phyloP scores from a whole-genome alignment of 2,888 invertebrate genomes.

The Eulithis prunata region DNA sequence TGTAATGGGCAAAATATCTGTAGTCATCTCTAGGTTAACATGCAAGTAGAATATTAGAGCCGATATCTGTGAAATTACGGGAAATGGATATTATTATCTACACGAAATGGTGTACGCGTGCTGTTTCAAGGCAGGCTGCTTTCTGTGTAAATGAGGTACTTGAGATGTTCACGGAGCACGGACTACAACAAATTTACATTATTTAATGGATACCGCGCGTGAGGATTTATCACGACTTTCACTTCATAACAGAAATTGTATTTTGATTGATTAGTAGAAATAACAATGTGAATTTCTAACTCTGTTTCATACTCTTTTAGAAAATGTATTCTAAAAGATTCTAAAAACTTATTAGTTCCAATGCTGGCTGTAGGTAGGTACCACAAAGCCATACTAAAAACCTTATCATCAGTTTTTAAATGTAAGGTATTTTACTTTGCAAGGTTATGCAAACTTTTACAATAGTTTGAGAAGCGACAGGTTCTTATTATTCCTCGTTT shows the following conservation, averaged over 20 bases:
- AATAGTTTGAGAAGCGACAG: conserved; percentile 21
- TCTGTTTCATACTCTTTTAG: background rate
- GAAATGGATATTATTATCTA: no score
- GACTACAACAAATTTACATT: conserved; percentile 84
- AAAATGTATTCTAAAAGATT: no score
- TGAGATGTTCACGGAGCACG: conserved; percentile 65
- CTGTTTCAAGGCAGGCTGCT: conserved; percentile 1
- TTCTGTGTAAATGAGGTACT: conserved; percentile 23
- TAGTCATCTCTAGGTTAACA: no score
- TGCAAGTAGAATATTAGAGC: no score
- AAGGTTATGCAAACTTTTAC: conserved; percentile 7
- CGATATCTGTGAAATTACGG: no score
- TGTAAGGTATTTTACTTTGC: background rate
- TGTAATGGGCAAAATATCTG: no score
- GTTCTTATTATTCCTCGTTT: conserved; percentile 45
- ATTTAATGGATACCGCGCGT: conserved; percentile 81
- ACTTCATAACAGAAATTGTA: conserved; percentile 46
- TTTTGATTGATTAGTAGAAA: conserved; percentile 58
- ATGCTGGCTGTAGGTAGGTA: no score
- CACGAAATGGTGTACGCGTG: background rate
- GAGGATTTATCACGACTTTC: conserved; percentile 77
- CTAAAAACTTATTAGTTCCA: no score
- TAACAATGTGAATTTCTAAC: conserved; percentile 25
- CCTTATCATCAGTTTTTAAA: no score
- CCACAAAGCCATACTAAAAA: no score